Evolutionary conservation across 2,797 vertebrate genomes (phyloP), one percentile per base, ranked within the genome.

Genomic region (Echeneis naucrates): DNA sequence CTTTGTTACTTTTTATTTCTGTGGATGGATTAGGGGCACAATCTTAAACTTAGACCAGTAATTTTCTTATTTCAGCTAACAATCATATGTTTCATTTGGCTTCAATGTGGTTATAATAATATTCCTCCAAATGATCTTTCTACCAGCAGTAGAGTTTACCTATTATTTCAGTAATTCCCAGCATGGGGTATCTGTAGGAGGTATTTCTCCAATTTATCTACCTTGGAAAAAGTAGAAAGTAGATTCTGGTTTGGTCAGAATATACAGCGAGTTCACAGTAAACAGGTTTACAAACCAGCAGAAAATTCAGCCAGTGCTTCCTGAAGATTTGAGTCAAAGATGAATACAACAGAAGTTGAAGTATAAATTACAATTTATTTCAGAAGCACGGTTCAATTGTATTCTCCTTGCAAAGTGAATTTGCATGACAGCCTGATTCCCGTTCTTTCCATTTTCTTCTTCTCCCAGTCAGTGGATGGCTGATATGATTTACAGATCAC

Each of bases 381-480:
- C 56, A 17, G 63, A 42, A 47, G 59, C 27, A 32, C 42, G 45
- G 27, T 57, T 12, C 6, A 44, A 23, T 4, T 3, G 38, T 40
- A 58, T 33, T 64, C 56, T 74, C 35, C 1, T 50, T 30, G 47
- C 58, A 37, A 59, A 57, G 40, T 70, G 26, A 16, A 72, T 83
- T 84, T 68, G 65, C 68, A 78, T 85, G 59, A n/a, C 38, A 44
- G 11, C 80, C 56, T 56, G 44, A 62, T 83, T 68, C 75, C 51
- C 53, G 70, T 72, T 75, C 47, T 52, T 80, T 67, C 68, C 33
- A 59, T 80, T 74, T 37, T n/a, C 37, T 26, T 27, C 24, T 52
- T 48, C 48, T 42, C 56, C 58, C 60, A 38, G 58, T 70, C 77
- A 77, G n/a, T 61, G 71, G 51, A 12, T 70, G 61, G 51, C 55